phyloP scores from a whole-genome alignment of 2,888 invertebrate species.

The Phengaris alcon region DNA sequence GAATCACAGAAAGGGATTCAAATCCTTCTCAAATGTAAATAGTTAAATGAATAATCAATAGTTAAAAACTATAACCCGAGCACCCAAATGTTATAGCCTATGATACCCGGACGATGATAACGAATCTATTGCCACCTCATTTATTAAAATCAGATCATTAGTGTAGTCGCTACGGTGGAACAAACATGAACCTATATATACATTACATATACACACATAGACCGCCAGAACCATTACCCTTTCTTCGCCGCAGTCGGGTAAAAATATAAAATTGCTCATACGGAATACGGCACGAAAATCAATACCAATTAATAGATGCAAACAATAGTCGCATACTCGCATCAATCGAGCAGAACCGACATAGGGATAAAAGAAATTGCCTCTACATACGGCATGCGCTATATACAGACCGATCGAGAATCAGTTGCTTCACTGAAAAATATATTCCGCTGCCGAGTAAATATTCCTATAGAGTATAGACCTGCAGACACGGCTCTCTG shows the following conservation, averaged over 20 bases:
- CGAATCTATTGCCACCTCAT: too few relatives aligned
- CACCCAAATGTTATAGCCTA: too few relatives aligned
- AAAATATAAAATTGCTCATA: slow-evolving; percentile 5
- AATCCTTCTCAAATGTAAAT: background rate
- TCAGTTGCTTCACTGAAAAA: slow-evolving; percentile 29
- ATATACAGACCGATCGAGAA: slow-evolving; percentile 34
- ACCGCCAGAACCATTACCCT: too few relatives aligned
- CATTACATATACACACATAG: too few relatives aligned
- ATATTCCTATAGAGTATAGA: slow-evolving; percentile 23
- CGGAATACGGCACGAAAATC: slow-evolving; percentile 40
- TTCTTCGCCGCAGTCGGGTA: too few relatives aligned
- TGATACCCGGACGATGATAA: too few relatives aligned
- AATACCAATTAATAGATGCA: slow-evolving; percentile 67
- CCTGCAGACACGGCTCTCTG: slow-evolving; percentile 2
- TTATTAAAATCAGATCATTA: too few relatives aligned
- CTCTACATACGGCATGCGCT: slow-evolving; percentile 42
- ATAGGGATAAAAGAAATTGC: slow-evolving; percentile 44
- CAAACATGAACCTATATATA: too few relatives aligned
- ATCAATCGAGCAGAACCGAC: slow-evolving; percentile 50
- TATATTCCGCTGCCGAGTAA: slow-evolving; percentile 19
- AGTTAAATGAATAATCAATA: background rate
- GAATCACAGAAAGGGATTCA: background rate
- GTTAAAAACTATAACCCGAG: too few relatives aligned
- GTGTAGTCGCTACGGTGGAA: too few relatives aligned
- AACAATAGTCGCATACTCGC: slow-evolving; percentile 59